Conservation (phyloP, 2,797 vertebrate genomes). For the Macropus fuliginosus region DNA sequence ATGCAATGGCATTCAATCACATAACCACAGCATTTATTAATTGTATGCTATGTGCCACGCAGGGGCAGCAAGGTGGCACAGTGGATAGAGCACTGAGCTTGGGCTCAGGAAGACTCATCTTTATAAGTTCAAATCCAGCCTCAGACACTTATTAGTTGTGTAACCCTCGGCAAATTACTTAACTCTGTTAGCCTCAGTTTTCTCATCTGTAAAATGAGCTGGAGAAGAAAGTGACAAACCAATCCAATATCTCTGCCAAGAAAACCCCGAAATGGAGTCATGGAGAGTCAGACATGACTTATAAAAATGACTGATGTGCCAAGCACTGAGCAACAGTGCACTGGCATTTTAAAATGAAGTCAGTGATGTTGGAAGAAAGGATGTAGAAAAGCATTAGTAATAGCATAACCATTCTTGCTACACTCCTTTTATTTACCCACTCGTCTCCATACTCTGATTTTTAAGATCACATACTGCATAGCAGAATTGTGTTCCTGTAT, state of each 20-base stretch:
- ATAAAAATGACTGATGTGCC: background rate
- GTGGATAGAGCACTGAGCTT: background rate
- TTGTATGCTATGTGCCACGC: background rate
- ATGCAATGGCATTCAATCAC: conserved; percentile 37
- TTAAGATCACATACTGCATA: background rate
- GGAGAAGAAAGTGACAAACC: background rate
- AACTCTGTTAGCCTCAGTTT: background rate
- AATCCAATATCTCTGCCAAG: background rate
- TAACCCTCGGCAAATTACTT: background rate
- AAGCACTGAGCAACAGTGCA: conserved; percentile 40
- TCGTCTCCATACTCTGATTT: background rate
- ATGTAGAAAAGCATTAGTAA: conserved; percentile 51
- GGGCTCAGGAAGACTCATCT: background rate
- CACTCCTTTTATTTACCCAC: conserved; percentile 30
- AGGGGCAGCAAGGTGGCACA: background rate
- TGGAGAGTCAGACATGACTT: background rate
- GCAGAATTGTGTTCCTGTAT: background rate
- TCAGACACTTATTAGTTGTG: background rate
- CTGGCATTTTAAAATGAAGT: conserved; percentile 46
- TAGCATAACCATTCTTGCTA: background rate
- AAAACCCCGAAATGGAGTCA: background rate
- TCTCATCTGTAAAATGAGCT: background rate
- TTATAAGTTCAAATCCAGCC: background rate
- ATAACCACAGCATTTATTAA: background rate
- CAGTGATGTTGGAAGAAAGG: conserved; percentile 45